phyloP scores from a whole-genome alignment of 2,797 vertebrate species.

The Acropternis orthonyx region DNA sequence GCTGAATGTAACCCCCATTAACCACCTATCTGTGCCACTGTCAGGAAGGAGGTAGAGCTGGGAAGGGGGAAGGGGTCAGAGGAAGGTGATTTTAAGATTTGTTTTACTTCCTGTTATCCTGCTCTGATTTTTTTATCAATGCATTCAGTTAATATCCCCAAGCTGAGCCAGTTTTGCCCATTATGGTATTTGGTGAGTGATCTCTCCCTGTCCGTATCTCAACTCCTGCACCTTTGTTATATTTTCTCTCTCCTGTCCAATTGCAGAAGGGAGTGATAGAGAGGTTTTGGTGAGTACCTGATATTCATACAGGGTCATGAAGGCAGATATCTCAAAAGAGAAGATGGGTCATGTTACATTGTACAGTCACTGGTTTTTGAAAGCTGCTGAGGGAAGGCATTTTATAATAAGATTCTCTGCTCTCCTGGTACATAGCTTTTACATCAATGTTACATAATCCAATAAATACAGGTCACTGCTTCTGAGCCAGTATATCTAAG shows the following conservation, averaged over 20 bases:
- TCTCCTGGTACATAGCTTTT: background rate
- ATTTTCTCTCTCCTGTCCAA: background rate
- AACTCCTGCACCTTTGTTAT: background rate
- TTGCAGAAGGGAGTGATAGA: no score
- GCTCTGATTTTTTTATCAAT: background rate
- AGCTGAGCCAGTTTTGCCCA: background rate
- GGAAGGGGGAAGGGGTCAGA: background rate
- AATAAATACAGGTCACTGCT: background rate
- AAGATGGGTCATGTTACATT: background rate
- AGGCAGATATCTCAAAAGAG: background rate
- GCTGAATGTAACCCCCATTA: background rate
- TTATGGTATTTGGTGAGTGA: background rate
- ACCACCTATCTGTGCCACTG: background rate
- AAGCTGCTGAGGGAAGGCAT: background rate
- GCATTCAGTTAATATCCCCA: background rate
- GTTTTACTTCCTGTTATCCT: background rate
- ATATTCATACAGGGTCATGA: background rate
- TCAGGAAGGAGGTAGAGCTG: background rate
- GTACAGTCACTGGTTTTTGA: background rate
- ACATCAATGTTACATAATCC: background rate
- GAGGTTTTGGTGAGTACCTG: background rate
- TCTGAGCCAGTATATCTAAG: background rate
- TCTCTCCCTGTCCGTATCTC: background rate
- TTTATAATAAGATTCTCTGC: background rate
- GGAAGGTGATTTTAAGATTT: rapidly evolving